Conservation (phyloP, 2,888 invertebrate species). For the Drosophila nr. perissopoda region DNA sequence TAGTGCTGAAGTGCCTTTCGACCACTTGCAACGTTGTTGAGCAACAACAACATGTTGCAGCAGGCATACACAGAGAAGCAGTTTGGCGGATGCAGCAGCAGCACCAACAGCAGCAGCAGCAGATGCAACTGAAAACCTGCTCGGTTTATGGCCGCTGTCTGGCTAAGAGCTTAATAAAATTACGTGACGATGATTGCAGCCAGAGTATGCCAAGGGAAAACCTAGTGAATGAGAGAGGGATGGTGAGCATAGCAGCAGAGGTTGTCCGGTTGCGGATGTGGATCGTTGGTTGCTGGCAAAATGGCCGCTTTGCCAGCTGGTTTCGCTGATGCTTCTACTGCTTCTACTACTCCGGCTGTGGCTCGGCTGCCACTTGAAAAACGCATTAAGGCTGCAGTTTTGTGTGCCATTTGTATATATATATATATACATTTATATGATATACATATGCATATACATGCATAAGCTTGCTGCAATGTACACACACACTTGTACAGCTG, state of each 20-base stretch:
- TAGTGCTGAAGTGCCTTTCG: constrained; percentile 20
- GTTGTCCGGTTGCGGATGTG: constrained; percentile 51
- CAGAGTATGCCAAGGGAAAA: constrained; percentile 27
- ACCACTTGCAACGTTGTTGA: constrained; percentile 28
- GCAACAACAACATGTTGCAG: constrained; percentile 40
- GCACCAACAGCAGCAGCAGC: background rate
- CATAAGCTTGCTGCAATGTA: constrained; percentile 38
- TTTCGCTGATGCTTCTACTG: constrained; percentile 29
- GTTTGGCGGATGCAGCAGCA: background rate
- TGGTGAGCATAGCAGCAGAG: background rate
- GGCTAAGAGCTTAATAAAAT: constrained; percentile 76
- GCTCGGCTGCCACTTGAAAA: constrained; percentile 73
- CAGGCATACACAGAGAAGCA: constrained; percentile 36
- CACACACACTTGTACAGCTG: constrained; percentile 59
- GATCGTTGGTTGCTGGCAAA: constrained; percentile 59
- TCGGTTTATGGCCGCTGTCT: constrained; percentile 51
- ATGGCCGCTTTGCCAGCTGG: constrained; percentile 57
- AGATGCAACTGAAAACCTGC: constrained; percentile 23
- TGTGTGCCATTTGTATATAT: constrained; percentile 62
- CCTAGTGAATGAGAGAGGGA: background rate
- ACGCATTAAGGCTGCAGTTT: constrained; percentile 76
- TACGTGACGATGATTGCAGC: constrained; percentile 77
- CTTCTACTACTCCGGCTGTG: constrained; percentile 29
- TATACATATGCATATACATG: background rate
- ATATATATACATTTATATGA: constrained; percentile 37